These are phyloP conservation scores for Matsumurasca onukii DNA, from an alignment of 1,140 invertebrate species.

Conservation along the genomic window DNA sequence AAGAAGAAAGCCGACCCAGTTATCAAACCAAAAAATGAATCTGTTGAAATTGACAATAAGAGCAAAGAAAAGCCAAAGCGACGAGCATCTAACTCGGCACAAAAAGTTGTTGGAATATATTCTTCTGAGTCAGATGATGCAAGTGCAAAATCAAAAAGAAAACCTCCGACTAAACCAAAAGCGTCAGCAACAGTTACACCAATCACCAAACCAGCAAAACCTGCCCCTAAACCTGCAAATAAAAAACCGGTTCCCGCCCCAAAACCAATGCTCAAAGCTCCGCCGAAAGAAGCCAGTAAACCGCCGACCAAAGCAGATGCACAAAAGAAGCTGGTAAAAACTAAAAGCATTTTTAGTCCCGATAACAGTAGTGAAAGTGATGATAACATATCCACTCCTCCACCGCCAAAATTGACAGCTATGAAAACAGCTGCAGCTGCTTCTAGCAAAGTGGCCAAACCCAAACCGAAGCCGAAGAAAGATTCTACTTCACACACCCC, in stretches of 20 bases:
- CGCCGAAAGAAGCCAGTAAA: constrained; percentile 36
- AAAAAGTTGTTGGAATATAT: constrained; percentile 38
- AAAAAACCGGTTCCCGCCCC: constrained; percentile 31
- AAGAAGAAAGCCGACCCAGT: constrained; percentile 37
- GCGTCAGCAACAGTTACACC: constrained; percentile 53
- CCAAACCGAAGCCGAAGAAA: constrained; percentile 42
- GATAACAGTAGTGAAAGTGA: constrained; percentile 79
- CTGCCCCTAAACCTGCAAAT: constrained; percentile 34
- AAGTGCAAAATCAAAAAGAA: constrained; percentile 47
- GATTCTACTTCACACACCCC: constrained; percentile 43
- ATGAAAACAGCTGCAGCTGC: constrained; percentile 51
- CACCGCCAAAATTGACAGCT: constrained; percentile 47
- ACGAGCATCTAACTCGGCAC: constrained; percentile 39
- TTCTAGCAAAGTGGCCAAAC: constrained; percentile 37
- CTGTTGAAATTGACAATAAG: constrained; percentile 31
- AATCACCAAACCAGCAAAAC: constrained; percentile 38
- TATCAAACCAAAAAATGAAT: constrained; percentile 9
- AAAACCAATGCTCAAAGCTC: constrained; percentile 32
- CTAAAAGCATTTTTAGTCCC: constrained; percentile 82
- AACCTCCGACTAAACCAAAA: constrained; percentile 56
- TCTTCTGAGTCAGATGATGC: constrained; percentile 45
- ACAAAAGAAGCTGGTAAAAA: constrained; percentile 59
- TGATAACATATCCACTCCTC: constrained; percentile 43
- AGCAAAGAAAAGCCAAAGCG: constrained; percentile 54
- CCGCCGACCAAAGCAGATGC: constrained; percentile 46